phyloP scores from a whole-genome alignment of 2,113 vertebrate genomes.

The Thamnaconus septentrionalis region DNA sequence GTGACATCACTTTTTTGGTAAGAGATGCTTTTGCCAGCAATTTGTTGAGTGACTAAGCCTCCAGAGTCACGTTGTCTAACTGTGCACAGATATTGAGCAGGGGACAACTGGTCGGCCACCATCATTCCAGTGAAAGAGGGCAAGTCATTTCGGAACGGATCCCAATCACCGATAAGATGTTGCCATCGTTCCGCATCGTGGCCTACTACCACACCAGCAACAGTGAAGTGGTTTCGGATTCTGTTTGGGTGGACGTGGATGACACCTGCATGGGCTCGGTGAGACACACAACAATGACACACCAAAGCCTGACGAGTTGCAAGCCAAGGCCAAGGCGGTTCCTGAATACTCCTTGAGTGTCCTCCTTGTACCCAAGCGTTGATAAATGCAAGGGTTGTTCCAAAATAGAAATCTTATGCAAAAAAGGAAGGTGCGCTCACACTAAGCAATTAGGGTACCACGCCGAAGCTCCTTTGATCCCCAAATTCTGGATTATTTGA shows the following conservation, averaged over 20 bases:
- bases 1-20: slow-evolving; percentile 72
- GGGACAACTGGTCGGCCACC: slow-evolving; percentile 61
- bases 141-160: slow-evolving; percentile 20
- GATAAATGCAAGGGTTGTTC: too few species aligned
- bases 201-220: slow-evolving; percentile 64
- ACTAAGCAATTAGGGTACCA: too few species aligned
- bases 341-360: too few species aligned
- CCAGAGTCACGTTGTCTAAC: neutral
- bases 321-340: too few species aligned
- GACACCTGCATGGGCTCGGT: slow-evolving; percentile 76
- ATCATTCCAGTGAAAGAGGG: slow-evolving; percentile 45
- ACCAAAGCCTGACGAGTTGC: too few species aligned
- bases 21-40: slow-evolving; percentile 20
- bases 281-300: neutral
- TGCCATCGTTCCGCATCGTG: slow-evolving; percentile 77
- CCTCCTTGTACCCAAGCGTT: too few species aligned
- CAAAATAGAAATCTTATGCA: too few species aligned
- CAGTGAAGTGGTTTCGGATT: slow-evolving; percentile 77
- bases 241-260: slow-evolving; percentile 73
- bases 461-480: too few species aligned
- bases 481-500: too few species aligned
- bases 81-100: slow-evolving; percentile 66
- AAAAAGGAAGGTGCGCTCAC: too few species aligned
- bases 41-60: neutral
- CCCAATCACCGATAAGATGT: slow-evolving; percentile 54